Conservation (phyloP, 2,113 vertebrate genomes). For the Orcinus orca region DNA sequence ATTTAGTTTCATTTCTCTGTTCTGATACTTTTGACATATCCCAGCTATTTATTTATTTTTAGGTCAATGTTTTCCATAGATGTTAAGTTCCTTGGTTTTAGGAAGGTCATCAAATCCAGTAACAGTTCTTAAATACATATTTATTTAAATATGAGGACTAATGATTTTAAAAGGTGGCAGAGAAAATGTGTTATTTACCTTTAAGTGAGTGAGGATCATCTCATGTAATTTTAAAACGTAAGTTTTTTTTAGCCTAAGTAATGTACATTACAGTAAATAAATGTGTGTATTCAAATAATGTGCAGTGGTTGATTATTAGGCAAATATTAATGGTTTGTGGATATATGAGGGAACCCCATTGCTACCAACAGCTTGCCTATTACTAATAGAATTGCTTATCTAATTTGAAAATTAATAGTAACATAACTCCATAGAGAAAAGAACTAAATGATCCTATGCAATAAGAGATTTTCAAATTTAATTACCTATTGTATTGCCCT, state of each 20-base stretch:
- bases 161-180: not conserved
- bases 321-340: not conserved
- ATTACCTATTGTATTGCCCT: not conserved
- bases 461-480: not conserved
- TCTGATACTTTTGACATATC: not conserved
- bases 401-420: slow-evolving; percentile 21
- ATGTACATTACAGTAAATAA: not conserved
- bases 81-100: not conserved
- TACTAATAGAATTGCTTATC: not conserved
- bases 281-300: not conserved
- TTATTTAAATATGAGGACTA: not conserved
- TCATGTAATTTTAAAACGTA: not conserved
- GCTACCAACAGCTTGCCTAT: not conserved
- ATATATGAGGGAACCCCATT: not conserved
- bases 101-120: not conserved
- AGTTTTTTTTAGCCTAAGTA: not conserved
- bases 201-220: not conserved
- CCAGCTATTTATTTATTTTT: not conserved
- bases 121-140: not conserved
- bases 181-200: not conserved
- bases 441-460: not conserved
- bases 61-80: not conserved
- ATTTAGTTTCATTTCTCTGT: not conserved
- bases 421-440: not conserved
- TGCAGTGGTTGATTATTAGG: not conserved